Percentiles rank a stretch among this genome's conserved stretches.
Evolutionary conservation across 2,113 vertebrate genomes (phyloP).

Genomic region (Cranoglanis bouderius): DNA sequence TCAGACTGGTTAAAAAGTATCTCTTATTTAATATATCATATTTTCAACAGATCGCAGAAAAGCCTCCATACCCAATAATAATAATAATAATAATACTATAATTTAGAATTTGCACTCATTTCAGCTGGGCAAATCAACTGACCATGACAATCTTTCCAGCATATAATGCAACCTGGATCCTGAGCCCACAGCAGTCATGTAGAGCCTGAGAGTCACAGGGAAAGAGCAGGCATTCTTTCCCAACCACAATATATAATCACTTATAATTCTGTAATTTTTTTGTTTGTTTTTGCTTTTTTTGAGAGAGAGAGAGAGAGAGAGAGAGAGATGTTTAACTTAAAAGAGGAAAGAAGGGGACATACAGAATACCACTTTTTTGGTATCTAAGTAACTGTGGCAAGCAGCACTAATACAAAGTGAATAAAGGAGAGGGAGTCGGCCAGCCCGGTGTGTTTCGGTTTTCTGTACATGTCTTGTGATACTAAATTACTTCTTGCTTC

Average conservation of each 20-base stretch:
- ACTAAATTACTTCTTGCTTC: slow-evolving; percentile 73
- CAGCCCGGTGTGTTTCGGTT: slow-evolving; percentile 45
- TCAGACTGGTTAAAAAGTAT: slow-evolving; percentile 71
- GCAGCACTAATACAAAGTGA: slow-evolving; percentile 64
- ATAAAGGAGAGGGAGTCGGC: slow-evolving; percentile 42
- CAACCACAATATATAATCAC: slow-evolving; percentile 56
- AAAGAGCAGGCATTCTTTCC: slow-evolving; percentile 63
- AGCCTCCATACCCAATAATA: slow-evolving; percentile 68
- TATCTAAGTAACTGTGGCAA: slow-evolving; percentile 55
- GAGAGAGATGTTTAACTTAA: slow-evolving; percentile 50
- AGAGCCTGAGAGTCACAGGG: slow-evolving; percentile 57
- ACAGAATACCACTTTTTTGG: slow-evolving; percentile 48
- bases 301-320: not conserved
- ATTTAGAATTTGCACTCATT: slow-evolving; percentile 68
- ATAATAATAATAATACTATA: slow-evolving; percentile 55
- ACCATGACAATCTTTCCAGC: slow-evolving; percentile 66
- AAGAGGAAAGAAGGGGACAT: slow-evolving; percentile 35
- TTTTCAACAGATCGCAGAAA: slow-evolving; percentile 75
- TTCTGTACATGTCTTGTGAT: slow-evolving; percentile 59
- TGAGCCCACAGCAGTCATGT: slow-evolving; percentile 66
- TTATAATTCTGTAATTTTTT: slow-evolving; percentile 26
- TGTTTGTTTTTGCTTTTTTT: slow-evolving; percentile 4
- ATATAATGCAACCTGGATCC: slow-evolving; percentile 59
- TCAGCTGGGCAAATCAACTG: slow-evolving; percentile 62
- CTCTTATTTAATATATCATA: slow-evolving; percentile 78